Evolutionary conservation across 2,888 invertebrate genomes (phyloP).

Genomic region (Tiliacea citrago): DNA sequence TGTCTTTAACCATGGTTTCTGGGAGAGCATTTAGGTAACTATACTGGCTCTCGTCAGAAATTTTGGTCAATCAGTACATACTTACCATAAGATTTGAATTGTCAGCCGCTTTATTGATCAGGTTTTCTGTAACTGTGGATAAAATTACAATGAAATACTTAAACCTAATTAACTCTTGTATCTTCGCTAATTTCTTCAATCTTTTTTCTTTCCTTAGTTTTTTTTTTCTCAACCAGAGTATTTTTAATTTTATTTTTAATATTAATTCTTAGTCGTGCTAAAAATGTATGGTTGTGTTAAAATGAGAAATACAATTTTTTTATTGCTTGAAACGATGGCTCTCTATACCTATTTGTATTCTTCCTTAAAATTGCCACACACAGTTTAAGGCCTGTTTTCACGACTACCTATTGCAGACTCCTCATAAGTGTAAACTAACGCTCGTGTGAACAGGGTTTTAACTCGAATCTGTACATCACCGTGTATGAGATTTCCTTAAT

Average conservation of each 20-base stretch:
- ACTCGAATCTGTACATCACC: slow-evolving; percentile 7
- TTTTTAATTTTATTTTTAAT: not conserved
- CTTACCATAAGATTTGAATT: not conserved
- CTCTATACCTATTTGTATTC: not conserved
- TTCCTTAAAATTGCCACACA: not conserved
- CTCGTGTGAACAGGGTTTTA: slow-evolving; percentile 5
- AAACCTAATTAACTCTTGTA: not conserved
- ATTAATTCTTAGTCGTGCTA: not conserved
- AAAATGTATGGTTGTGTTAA: slow-evolving; percentile 29
- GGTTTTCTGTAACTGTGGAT: slow-evolving; percentile 13
- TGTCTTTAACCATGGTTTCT: slow-evolving; percentile 12
- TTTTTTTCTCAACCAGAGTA: not conserved
- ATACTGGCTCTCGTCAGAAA: not conserved
- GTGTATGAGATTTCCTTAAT: slow-evolving; percentile 45
- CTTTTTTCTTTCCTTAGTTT: not conserved
- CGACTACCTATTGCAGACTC: not conserved
- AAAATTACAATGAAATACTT: slow-evolving; percentile 13
- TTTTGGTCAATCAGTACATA: not conserved
- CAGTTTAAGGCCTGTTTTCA: slow-evolving; percentile 3
- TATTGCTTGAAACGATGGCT: not conserved
- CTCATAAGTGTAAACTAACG: not conserved
- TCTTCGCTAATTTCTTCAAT: slow-evolving; percentile 11
- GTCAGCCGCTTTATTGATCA: not conserved
- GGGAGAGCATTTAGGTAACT: slow-evolving; percentile 6
- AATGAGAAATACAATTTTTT: slow-evolving; percentile 4